Conservation (phyloP, 2,797 vertebrate species). For the Buceros bicornis region DNA sequence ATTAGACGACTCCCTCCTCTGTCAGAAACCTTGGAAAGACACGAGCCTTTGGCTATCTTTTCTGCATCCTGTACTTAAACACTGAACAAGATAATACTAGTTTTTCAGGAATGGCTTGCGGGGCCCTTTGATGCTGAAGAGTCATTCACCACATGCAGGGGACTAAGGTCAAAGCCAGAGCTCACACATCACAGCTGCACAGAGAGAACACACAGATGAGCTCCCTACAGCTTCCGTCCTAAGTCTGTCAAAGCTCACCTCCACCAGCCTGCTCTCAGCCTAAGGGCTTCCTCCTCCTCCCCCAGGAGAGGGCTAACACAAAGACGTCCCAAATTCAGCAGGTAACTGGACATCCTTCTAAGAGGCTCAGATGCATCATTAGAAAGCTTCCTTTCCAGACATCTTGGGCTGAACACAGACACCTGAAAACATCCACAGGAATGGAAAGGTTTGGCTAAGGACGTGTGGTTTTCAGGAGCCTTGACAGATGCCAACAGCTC, state of each 20-base stretch:
- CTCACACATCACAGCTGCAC: background rate
- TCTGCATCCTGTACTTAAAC: background rate
- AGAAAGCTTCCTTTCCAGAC: background rate
- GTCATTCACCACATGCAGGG: background rate
- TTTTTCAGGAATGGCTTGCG: background rate
- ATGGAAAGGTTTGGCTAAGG: background rate
- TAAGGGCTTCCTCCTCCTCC: background rate
- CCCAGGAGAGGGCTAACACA: background rate
- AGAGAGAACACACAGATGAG: background rate
- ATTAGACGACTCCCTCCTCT: background rate
- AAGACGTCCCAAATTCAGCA: background rate
- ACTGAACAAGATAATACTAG: background rate
- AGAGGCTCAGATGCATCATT: background rate
- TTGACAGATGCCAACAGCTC: background rate
- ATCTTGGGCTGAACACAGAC: background rate
- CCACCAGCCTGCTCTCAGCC: background rate
- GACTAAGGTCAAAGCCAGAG: conserved; percentile 1
- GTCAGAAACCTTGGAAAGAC: background rate
- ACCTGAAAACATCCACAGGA: background rate
- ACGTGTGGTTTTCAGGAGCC: background rate
- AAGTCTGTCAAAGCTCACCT: background rate
- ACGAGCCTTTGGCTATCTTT: conserved; percentile 25
- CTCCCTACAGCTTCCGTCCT: background rate
- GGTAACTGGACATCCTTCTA: background rate
- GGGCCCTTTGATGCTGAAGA: background rate